Conservation (phyloP, 2,113 vertebrate genomes). For the Sprattus sprattus region DNA sequence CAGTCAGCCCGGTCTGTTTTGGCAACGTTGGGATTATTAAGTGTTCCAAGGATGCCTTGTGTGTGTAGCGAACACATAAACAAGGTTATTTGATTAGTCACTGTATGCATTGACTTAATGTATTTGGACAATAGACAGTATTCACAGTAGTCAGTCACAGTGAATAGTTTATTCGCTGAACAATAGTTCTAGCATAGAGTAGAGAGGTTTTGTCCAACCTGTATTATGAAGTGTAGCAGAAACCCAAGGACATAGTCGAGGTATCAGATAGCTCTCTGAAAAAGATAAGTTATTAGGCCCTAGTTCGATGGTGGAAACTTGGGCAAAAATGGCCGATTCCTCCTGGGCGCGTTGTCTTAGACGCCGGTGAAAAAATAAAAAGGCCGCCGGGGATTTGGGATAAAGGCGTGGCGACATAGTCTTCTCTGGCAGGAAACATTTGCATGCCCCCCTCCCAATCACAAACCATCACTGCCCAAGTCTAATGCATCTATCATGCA, state of each 20-base stretch:
- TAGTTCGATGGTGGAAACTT: too few relatives aligned
- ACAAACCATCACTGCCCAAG: too few relatives aligned
- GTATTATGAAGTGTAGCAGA: background rate
- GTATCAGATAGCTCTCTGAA: background rate
- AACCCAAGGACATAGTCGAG: background rate
- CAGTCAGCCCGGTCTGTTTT: conserved; percentile 43
- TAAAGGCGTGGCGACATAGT: too few relatives aligned
- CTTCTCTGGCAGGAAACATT: too few relatives aligned
- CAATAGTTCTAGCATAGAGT: background rate
- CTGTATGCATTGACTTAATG: background rate
- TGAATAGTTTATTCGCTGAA: background rate
- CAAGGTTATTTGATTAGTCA: background rate
- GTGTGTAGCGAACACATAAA: conserved; percentile 21
- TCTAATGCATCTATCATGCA: too few relatives aligned
- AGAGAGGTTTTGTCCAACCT: background rate
- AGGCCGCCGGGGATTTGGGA: too few relatives aligned
- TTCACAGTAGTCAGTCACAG: background rate
- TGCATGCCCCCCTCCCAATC: too few relatives aligned
- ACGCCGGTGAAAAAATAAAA: too few relatives aligned
- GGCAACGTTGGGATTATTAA: conserved; percentile 41
- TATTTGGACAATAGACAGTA: background rate
- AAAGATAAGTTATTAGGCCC: background rate
- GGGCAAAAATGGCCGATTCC: too few relatives aligned
- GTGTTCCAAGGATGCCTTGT: conserved; percentile 31
- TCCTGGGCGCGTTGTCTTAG: too few relatives aligned